Evolutionary conservation across 2,797 vertebrate species (phyloP).

Genomic region (Myoxocephalus aenaeus): DNA sequence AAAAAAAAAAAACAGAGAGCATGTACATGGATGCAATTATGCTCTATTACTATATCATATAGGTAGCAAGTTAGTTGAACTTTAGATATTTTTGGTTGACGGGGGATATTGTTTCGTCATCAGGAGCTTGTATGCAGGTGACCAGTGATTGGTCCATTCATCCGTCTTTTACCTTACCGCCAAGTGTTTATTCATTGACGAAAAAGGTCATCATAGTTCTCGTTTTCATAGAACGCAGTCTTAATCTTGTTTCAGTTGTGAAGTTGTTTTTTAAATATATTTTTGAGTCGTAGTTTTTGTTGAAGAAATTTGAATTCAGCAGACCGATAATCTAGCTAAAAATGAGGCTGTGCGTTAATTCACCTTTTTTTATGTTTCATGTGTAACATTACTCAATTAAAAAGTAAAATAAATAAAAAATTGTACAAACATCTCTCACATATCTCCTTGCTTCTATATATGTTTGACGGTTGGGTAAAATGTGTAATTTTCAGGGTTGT

Average conservation of each 20-base stretch:
- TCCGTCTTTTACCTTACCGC: neutral
- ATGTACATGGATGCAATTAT: neutral
- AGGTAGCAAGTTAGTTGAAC: no score
- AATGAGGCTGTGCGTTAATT: neutral
- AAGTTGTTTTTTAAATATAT: neutral
- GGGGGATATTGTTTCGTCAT: neutral
- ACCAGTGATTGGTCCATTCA: neutral
- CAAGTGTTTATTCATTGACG: neutral
- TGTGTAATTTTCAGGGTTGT: neutral
- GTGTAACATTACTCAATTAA: neutral
- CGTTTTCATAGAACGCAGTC: neutral
- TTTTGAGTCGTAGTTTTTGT: neutral
- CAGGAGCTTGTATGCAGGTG: neutral
- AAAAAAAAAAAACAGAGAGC: no score
- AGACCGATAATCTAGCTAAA: neutral
- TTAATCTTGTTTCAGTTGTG: neutral
- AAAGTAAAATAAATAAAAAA: neutral
- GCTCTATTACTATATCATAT: neutral
- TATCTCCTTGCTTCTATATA: neutral
- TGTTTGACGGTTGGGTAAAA: neutral
- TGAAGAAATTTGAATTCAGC: neutral
- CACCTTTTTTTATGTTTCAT: neutral
- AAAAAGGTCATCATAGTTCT: neutral
- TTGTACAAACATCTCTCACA: constrained; percentile 1
- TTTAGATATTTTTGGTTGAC: neutral